A percentile compares a stretch with the other conserved stretches of the same genome.
Evolutionary conservation across 2,888 invertebrate genomes (phyloP).

Genomic region (Phortica okadai): DNA sequence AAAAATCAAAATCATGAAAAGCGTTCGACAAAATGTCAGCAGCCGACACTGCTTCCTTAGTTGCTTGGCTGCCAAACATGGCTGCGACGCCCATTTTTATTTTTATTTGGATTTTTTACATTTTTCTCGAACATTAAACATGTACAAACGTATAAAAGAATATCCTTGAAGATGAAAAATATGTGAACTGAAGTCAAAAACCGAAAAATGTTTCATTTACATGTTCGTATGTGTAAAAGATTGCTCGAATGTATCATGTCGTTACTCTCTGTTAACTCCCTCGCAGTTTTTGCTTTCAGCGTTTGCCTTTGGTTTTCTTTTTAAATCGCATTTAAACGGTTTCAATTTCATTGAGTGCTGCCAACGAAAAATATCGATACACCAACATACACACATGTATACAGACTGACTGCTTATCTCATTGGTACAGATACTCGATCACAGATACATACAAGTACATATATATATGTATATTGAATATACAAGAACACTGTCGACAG

Average conservation of each 20-base stretch:
- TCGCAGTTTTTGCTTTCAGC: slow-evolving; percentile 35
- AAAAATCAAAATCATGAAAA: no score
- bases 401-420: slow-evolving; percentile 49
- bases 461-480: slow-evolving; percentile 11
- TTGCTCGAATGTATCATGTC: no score
- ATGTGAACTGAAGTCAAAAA: background rate
- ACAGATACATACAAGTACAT: slow-evolving; percentile 33
- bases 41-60: no score
- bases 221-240: no score
- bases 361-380: background rate
- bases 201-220: no score
- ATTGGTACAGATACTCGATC: slow-evolving; percentile 44
- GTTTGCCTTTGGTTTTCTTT: slow-evolving; percentile 58
- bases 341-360: slow-evolving; percentile 19
- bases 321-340: slow-evolving; percentile 5
- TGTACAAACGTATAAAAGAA: no score
- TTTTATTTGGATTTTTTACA: no score
- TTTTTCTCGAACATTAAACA: no score
- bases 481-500: slow-evolving; percentile 32
- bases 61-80: no score
- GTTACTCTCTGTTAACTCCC: no score
- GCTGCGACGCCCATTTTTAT: no score
- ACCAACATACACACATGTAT: slow-evolving; percentile 26
- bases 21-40: no score
- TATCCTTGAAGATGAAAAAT: slow-evolving; percentile 3